Percentiles rank a stretch among this genome's conserved stretches.
These are phyloP conservation scores for Dynastes hyllus DNA, from an alignment of 2,888 invertebrate genomes.

Conservation along the genomic window DNA sequence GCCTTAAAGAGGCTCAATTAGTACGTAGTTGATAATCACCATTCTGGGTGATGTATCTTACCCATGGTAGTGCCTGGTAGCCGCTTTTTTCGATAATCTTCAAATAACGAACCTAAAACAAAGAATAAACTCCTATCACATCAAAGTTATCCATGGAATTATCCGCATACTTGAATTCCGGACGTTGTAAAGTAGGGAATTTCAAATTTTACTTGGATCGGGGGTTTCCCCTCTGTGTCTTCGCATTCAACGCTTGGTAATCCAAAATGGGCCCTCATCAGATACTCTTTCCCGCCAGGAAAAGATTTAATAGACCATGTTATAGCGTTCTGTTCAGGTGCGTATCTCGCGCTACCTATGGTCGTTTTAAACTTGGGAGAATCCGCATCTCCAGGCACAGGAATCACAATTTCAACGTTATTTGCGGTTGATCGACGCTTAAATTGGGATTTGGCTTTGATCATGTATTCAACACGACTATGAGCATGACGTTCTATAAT, in stretches of 20 bases:
- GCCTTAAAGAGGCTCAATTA: conserved; percentile 75
- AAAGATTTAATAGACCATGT: conserved; percentile 99
- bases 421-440: conserved; percentile 98
- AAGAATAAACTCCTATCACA: conserved; percentile 23
- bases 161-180: conserved; percentile 89
- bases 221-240: conserved; percentile 96
- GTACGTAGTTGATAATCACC: conserved; percentile 98
- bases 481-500: conserved; percentile 98
- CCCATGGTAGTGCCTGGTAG: conserved; percentile 99
- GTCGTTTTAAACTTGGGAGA: conserved; percentile 99
- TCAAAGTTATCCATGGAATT: conserved; percentile 8
- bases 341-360: conserved; percentile 97
- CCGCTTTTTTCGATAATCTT: conserved; percentile 99
- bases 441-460: conserved; percentile 98
- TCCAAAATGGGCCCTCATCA: conserved; percentile 99
- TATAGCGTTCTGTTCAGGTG: conserved; percentile 96
- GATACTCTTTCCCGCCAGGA: conserved; percentile 98
- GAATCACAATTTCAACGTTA: conserved; percentile 98
- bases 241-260: conserved; percentile 96
- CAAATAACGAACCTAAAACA: conserved; percentile 83
- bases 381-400: conserved; percentile 97
- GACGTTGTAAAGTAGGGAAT: conserved; percentile 99
- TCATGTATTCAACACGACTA: conserved; percentile 98
- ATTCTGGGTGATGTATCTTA: conserved; percentile 99
- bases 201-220: conserved; percentile 99